Evolutionary conservation across 2,797 vertebrate genomes (phyloP), one percentile per base, ranked within the genome.

Genomic region (Moxostoma hubbsi): DNA sequence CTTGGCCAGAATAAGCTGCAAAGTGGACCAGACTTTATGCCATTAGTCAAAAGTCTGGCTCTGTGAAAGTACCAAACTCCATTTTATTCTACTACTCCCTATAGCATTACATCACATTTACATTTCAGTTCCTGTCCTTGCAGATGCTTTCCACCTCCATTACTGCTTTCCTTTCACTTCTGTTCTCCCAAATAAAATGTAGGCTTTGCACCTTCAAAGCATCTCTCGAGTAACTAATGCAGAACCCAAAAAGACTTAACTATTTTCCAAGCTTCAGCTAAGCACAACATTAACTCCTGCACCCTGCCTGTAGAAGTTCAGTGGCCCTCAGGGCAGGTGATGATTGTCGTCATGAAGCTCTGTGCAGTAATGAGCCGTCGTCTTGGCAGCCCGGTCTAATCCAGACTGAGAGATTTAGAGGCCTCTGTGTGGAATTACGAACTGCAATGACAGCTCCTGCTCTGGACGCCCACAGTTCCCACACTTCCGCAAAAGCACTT

Each of bases 371-470:
- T 49, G 13, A 5, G 47, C 57, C 53, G 5, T 9, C 8, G 47
- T 67, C 75, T 68, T 45, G 57, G 10, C 55, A 7, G 57, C 9
- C 4, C 65, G 16, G n/a, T 77, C 75, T 77, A 77, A 77, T 69
- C 24, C 75, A 62, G 18, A 53, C 64, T 9, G 11, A 51, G 6
- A 15, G 75, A 69, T 77, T 62, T 77, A 62, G 18, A 77, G 65
- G 10, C 65, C 58, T 77, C 69, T 77, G 51, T 69, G 49, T 61
- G 50, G 75, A 61, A 45, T 62, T 77, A 77, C 24, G 16, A 43
- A 67, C 75, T 77, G 47, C 18, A 59, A 12, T 5, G 54, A 24
- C 67, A 45, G 15, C 10, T 51, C 66, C 18, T 68, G 53, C 13
- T 24, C 68, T 16, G 69, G 69, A 58, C 43, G 0, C 43, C 7